phyloP scores from a whole-genome alignment of 2,113 vertebrate species.

The Furnarius figulus region DNA sequence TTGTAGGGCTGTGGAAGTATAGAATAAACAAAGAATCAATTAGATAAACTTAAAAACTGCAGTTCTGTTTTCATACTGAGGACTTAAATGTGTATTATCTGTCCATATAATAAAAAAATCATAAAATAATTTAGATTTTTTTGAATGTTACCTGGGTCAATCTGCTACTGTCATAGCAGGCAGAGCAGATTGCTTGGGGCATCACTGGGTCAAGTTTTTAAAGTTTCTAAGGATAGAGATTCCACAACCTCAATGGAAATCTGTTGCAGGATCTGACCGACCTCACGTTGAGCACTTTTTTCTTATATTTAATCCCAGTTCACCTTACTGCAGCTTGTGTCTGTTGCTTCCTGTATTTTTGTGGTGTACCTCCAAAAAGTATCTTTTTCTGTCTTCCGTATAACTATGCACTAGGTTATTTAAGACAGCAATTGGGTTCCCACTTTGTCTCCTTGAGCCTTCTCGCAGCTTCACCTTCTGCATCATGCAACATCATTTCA shows the following conservation, averaged over 20 bases:
- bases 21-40: neutral
- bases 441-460: neutral
- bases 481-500: neutral
- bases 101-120: neutral
- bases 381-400: neutral
- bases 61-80: neutral
- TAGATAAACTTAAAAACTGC: neutral
- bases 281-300: neutral
- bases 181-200: neutral
- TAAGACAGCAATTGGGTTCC: neutral
- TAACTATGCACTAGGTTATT: neutral
- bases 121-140: neutral
- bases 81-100: neutral
- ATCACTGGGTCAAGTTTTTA: neutral
- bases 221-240: neutral
- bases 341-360: neutral
- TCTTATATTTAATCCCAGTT: neutral
- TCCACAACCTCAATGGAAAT: neutral
- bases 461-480: neutral
- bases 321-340: neutral
- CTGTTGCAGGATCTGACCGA: neutral
- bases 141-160: neutral
- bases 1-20: neutral
- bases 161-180: neutral
- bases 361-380: neutral